Percentiles rank a stretch among this genome's conserved stretches.
phyloP scores from a whole-genome alignment of 2,888 invertebrate genomes.

The Ophion slaviceki region DNA sequence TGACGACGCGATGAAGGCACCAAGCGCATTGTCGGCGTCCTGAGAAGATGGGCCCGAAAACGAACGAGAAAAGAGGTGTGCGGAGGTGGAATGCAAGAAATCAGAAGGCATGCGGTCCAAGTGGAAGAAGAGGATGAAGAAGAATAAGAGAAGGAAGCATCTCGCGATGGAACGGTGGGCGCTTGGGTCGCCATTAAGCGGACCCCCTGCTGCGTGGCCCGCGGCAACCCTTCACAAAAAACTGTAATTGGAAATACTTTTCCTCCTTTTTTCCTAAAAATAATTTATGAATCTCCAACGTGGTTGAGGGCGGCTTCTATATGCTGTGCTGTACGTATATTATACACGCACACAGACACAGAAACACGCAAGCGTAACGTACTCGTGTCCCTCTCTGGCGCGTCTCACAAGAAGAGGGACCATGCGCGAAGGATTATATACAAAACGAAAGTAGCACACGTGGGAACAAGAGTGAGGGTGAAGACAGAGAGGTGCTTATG shows the following conservation, averaged over 20 bases:
- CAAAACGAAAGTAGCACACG: conserved; percentile 60
- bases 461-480: conserved; percentile 56
- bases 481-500: conserved; percentile 41
- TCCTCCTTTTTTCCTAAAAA: conserved; percentile 83
- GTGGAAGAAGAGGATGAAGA: conserved; percentile 54
- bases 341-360: conserved; percentile 30
- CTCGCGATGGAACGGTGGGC: conserved; percentile 78
- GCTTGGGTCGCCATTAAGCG: conserved; percentile 83
- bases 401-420: conserved; percentile 27
- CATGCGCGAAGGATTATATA: conserved; percentile 27
- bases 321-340: conserved; percentile 37
- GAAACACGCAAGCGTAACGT: conserved; percentile 41
- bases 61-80: conserved; percentile 59
- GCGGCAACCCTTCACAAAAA: conserved; percentile 84
- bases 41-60: conserved; percentile 48
- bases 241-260: conserved; percentile 84
- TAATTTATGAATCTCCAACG: conserved; percentile 83
- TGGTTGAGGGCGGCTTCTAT: conserved; percentile 66
- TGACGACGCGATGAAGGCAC: conserved; percentile 57
- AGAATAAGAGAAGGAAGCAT: conserved; percentile 61
- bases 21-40: conserved; percentile 38
- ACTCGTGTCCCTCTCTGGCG: conserved; percentile 39
- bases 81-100: conserved; percentile 65
- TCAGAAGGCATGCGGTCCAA: conserved; percentile 57
- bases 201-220: conserved; percentile 84